These are phyloP conservation scores for Toxostoma redivivum DNA, from an alignment of 2,113 vertebrate genomes.

Conservation along the genomic window DNA sequence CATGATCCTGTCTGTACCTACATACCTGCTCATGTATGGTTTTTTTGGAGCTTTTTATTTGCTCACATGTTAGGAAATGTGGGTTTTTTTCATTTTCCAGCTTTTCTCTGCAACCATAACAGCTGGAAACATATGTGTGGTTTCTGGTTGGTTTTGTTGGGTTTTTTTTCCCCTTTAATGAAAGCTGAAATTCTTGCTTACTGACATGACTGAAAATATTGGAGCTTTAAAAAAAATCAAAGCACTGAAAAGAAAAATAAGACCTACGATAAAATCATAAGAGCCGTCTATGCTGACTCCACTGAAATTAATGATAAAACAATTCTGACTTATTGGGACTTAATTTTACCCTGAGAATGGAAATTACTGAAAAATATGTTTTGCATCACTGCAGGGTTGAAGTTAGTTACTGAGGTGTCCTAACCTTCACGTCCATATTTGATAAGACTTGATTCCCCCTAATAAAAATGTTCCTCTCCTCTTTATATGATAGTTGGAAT, in stretches of 20 bases:
- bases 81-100: neutral
- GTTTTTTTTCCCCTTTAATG: neutral
- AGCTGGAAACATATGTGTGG: neutral
- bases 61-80: neutral
- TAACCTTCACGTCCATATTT: neutral
- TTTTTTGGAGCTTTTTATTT: neutral
- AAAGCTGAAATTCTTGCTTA: neutral
- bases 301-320: neutral
- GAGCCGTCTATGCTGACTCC: neutral
- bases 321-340: neutral
- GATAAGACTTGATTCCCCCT: neutral
- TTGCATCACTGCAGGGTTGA: neutral
- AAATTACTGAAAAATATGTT: neutral
- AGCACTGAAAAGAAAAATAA: neutral
- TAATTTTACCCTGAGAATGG: neutral
- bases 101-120: neutral
- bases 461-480: neutral
- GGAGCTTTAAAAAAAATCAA: neutral
- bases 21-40: neutral
- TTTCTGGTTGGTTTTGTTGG: neutral
- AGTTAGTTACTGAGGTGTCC: neutral
- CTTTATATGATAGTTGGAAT: neutral
- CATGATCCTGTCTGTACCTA: neutral
- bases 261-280: neutral
- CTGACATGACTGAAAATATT: neutral